Evolutionary conservation across 2,888 invertebrate species (phyloP).

Genomic region (Plebejus melissa): DNA sequence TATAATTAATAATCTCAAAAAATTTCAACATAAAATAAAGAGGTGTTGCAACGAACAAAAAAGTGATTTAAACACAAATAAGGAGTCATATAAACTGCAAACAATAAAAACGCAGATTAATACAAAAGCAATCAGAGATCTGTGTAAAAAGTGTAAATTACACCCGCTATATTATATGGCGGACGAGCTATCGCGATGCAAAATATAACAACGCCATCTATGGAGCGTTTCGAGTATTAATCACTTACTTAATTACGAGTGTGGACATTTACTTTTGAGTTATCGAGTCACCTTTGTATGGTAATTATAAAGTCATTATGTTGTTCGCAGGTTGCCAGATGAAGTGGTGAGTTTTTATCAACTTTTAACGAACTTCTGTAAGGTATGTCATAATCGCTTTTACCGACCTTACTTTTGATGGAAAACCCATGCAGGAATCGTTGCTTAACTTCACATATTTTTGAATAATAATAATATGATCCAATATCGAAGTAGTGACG

Average conservation of each 20-base stretch:
- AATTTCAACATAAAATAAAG: not conserved
- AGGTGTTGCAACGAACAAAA: not conserved
- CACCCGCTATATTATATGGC: constrained; percentile 35
- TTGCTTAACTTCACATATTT: not conserved
- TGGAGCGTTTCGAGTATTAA: constrained; percentile 40
- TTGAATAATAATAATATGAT: too few species aligned
- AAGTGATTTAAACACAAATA: constrained; percentile 2
- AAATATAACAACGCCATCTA: constrained; percentile 50
- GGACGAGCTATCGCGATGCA: constrained; percentile 41
- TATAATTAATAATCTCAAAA: not conserved
- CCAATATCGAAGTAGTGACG: too few species aligned
- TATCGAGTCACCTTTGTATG: constrained; percentile 29
- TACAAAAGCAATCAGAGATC: constrained; percentile 37
- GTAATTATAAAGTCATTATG: constrained; percentile 52
- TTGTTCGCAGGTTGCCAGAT: constrained; percentile 50
- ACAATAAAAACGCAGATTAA: constrained; percentile 32
- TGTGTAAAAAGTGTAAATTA: constrained; percentile 41
- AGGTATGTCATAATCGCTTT: constrained; percentile 28
- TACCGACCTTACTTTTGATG: not conserved
- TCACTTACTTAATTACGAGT: constrained; percentile 28
- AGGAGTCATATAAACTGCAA: constrained; percentile 25
- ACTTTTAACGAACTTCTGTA: constrained; percentile 34
- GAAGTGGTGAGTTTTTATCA: constrained; percentile 44
- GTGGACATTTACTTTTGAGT: constrained; percentile 24
- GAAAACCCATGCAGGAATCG: not conserved